phyloP scores from a whole-genome alignment of 2,113 vertebrate species.

The Poeciliopsis retropinna region DNA sequence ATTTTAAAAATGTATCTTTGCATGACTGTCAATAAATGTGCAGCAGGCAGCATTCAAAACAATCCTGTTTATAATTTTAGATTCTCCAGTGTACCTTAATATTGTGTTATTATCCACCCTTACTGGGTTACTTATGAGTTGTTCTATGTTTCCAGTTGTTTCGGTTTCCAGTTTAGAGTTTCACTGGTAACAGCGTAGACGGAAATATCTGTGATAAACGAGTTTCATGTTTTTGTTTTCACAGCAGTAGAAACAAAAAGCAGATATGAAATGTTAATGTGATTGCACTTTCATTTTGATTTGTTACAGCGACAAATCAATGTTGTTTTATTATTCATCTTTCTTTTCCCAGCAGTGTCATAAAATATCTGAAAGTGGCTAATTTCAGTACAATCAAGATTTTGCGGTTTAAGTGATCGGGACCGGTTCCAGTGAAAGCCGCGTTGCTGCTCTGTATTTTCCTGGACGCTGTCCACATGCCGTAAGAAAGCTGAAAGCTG shows the following conservation, averaged over 20 bases:
- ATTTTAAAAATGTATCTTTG: no score
- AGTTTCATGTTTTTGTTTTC: background rate
- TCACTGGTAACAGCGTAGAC: constrained; percentile 22
- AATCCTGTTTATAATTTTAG: background rate
- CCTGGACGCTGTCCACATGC: constrained; percentile 21
- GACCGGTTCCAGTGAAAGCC: background rate
- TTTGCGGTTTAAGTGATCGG: background rate
- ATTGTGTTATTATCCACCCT: background rate
- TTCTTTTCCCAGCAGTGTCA: constrained; percentile 25
- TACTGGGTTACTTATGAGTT: constrained; percentile 20
- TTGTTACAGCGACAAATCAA: constrained; percentile 15
- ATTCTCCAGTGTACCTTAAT: background rate
- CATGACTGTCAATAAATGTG: no score
- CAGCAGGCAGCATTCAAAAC: no score
- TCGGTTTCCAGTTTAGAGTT: constrained; percentile 19
- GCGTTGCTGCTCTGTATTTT: constrained; percentile 8
- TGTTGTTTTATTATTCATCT: constrained; percentile 1
- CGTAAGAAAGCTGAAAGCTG: constrained; percentile 22
- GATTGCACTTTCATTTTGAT: constrained; percentile 29
- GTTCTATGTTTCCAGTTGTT: constrained; percentile 26
- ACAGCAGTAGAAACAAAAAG: constrained; percentile 12
- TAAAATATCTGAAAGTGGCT: constrained; percentile 11
- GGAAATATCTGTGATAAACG: constrained; percentile 10
- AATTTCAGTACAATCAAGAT: constrained; percentile 7
- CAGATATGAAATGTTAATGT: constrained; percentile 26